Conservation (phyloP, 37 sponge, comb jelly and placozoan genomes). For the Tethya wilhelma region DNA sequence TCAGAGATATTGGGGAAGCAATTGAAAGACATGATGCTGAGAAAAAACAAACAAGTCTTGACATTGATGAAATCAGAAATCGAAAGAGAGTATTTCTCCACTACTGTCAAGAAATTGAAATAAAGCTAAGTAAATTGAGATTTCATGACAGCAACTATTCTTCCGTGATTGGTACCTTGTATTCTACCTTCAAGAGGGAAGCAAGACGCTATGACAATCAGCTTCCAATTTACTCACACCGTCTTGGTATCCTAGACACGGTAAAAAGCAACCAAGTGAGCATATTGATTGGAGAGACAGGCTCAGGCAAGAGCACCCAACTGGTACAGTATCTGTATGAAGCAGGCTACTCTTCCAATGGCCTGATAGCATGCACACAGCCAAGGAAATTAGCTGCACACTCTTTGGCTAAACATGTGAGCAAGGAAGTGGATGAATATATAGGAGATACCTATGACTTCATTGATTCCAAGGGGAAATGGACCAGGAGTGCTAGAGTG, state of each 20-base stretch:
- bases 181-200: constrained; percentile 29
- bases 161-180: not conserved
- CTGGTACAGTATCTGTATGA: constrained; percentile 87
- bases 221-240: constrained; percentile 65
- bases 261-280: constrained; percentile 48
- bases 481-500: constrained; percentile 20
- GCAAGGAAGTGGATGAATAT: constrained; percentile 49
- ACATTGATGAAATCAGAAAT: not conserved
- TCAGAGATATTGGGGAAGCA: not conserved
- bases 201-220: constrained; percentile 27
- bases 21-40: not conserved
- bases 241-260: constrained; percentile 36
- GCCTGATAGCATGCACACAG: constrained; percentile 75
- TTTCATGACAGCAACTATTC: not conserved
- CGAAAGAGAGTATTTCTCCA: not conserved
- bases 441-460: constrained; percentile 68
- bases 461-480: constrained; percentile 45
- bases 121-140: not conserved
- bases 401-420: constrained; percentile 79
- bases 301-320: constrained; percentile 95
- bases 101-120: constrained; percentile 1
- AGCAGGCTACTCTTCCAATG: constrained; percentile 59
- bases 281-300: constrained; percentile 87
- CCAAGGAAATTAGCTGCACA: constrained; percentile 88
- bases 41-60: not conserved